Evolutionary conservation across 2,113 vertebrate species (phyloP).

Genomic region (Bubo scandiacus): DNA sequence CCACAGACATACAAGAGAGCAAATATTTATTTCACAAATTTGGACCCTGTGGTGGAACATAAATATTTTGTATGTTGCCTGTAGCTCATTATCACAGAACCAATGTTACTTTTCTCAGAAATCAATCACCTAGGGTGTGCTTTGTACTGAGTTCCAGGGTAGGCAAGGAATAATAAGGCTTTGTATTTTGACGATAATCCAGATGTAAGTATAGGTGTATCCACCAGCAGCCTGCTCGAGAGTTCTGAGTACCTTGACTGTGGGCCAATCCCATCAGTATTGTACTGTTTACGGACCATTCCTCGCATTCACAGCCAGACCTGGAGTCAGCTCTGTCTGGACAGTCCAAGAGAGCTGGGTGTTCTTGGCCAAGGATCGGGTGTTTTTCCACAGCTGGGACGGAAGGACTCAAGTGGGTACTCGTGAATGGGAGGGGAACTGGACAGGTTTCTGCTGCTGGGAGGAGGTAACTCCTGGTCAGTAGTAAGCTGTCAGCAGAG

Average conservation of each 20-base stretch:
- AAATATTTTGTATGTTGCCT: constrained; percentile 48
- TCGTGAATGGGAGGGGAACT: background rate
- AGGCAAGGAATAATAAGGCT: background rate
- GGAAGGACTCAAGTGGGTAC: background rate
- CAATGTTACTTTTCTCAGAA: constrained; percentile 24
- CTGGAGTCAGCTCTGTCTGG: background rate
- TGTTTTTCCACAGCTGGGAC: constrained; percentile 34
- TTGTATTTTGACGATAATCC: background rate
- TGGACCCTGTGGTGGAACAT: constrained; percentile 37
- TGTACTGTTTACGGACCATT: background rate
- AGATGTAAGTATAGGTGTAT: background rate
- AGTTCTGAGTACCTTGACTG: background rate
- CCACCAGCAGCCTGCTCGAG: background rate
- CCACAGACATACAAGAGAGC: constrained; percentile 28
- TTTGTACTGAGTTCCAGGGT: background rate
- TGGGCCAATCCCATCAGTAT: background rate
- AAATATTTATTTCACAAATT: constrained; percentile 67
- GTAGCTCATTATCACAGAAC: constrained; percentile 4
- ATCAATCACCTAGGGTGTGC: background rate
- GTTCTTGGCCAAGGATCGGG: background rate
- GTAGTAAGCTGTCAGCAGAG: background rate
- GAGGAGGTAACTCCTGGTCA: constrained; percentile 10
- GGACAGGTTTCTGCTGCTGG: background rate
- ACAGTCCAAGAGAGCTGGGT: constrained; percentile 1
- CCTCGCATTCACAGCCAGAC: constrained; percentile 22